Evolutionary conservation across 2,113 vertebrate genomes (phyloP).

Genomic region (Gymnobelideus leadbeateri): DNA sequence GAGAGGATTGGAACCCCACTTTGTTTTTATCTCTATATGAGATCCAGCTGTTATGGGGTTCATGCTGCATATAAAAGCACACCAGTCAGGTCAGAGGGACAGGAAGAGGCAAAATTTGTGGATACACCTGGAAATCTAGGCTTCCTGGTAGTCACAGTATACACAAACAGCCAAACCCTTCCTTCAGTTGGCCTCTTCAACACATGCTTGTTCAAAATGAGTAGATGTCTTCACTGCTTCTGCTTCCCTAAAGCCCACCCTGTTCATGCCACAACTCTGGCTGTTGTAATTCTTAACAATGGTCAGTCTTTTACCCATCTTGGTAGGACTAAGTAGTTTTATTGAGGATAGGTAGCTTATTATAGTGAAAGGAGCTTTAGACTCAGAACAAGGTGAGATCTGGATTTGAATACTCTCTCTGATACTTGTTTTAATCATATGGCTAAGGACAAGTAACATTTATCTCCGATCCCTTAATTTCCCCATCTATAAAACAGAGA

Average conservation of each 20-base stretch:
- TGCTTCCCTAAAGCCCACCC: background rate
- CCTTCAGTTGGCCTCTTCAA: background rate
- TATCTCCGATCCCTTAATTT: too few species aligned
- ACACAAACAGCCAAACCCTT: background rate
- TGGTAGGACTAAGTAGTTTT: too few species aligned
- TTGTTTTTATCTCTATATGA: constrained; percentile 7
- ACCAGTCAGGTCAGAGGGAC: background rate
- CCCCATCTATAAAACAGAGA: too few species aligned
- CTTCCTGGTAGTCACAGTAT: background rate
- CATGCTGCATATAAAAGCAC: background rate
- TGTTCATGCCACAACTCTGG: too few species aligned
- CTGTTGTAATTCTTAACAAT: too few species aligned
- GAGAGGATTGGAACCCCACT: background rate
- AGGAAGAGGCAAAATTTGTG: background rate
- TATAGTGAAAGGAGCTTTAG: too few species aligned
- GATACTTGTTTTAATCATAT: too few species aligned
- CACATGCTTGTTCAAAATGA: background rate
- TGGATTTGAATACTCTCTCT: too few species aligned
- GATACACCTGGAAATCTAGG: background rate
- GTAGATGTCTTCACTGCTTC: background rate
- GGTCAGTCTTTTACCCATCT: too few species aligned
- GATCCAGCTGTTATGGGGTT: background rate
- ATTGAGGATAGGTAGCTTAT: too few species aligned
- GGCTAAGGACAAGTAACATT: too few species aligned
- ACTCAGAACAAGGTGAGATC: too few species aligned